Base-by-base conservation (phyloP, 2,888 invertebrate genomes). In the Eupithecia inturbata region DNA sequence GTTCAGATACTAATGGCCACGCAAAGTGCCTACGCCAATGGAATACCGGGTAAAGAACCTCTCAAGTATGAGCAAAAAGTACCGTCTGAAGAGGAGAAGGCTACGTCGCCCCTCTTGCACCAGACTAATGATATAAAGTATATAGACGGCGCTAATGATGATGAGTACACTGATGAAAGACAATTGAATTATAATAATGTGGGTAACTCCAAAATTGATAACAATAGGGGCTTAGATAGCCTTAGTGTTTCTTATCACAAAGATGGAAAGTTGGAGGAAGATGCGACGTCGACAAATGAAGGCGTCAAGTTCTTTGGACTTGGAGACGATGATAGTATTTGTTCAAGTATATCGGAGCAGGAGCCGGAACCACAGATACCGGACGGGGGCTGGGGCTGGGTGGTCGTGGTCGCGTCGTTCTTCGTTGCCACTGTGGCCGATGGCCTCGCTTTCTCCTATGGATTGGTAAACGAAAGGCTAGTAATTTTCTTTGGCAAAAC, bases 321-420 rank as follows among this genome's bases (percentile, higher is more conserved):
- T 76, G 94, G 93, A 69, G 95, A 94, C 78, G 88, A 89, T 67
- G 94, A 95, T 82, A 95, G 95, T 85, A 92, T 94, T 79, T 91
- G 95, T 77, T 95, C 95, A 3, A 89, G 90, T 82, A 85, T 87
- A 78, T 82, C 89, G 68, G 78, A 91, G 41, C 79, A 82, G 78
- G 87, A 92, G 74, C 80, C 92, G 90, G 92, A 92, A 62, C 95
- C 96, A 0, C 95, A 95, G 78, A 96, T 96, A 73, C 97, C 97
- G 0, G 97, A 98, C 84, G 97, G 97, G n/a, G 98, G 97, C 39
- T 98, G 97, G 97, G 98, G 98, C 39, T 98, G 98, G 98, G 96
- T 98, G 77, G 97, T 99, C 0, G 98, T 99, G 0, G 94, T 97
- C 22, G 96, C 98, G 3, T 97, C 98, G 0, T 96, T 99, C 81